These are phyloP conservation scores for Macrostomum lignano DNA, from an alignment of 1,140 invertebrate species.

Conservation along the genomic window DNA sequence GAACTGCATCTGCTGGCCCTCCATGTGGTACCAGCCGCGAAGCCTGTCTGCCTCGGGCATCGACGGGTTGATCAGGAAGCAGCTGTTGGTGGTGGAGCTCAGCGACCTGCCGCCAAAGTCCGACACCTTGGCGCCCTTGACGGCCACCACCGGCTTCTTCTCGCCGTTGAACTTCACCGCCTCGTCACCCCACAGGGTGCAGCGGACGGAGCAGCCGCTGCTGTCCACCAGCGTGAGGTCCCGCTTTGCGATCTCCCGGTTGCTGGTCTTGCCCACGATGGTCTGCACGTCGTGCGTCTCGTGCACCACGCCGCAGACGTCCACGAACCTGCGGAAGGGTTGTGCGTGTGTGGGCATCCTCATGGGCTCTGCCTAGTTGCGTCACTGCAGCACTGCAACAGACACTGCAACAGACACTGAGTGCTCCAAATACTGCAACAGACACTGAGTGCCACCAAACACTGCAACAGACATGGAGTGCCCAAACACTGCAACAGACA, in stretches of 20 bases:
- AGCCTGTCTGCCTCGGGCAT: conserved; percentile 52
- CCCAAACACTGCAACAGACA: too few relatives aligned
- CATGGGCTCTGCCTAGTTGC: too few relatives aligned
- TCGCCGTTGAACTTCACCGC: conserved; percentile 53
- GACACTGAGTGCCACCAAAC: too few relatives aligned
- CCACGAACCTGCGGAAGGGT: too few relatives aligned
- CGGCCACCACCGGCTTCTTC: conserved; percentile 45
- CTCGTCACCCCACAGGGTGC: conserved; percentile 34
- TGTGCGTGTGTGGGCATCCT: too few relatives aligned
- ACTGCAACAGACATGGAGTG: too few relatives aligned
- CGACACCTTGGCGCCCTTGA: conserved; percentile 44
- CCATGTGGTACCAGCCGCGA: conserved; percentile 59
- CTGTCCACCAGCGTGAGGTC: conserved; percentile 61
- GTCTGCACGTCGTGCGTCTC: conserved; percentile 38
- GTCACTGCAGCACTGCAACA: too few relatives aligned
- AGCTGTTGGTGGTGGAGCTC: conserved; percentile 15
- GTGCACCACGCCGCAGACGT: conserved; percentile 62
- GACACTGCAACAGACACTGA: too few relatives aligned
- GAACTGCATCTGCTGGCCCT: conserved; percentile 27
- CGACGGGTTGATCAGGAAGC: conserved; percentile 41
- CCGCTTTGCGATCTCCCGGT: conserved; percentile 56
- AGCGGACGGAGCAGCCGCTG: conserved; percentile 41
- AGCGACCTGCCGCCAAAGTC: conserved; percentile 34
- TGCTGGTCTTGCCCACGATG: conserved; percentile 41
- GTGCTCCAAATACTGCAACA: too few relatives aligned